Conservation (phyloP, 2,888 invertebrate species). For the Drosophila borborema region DNA sequence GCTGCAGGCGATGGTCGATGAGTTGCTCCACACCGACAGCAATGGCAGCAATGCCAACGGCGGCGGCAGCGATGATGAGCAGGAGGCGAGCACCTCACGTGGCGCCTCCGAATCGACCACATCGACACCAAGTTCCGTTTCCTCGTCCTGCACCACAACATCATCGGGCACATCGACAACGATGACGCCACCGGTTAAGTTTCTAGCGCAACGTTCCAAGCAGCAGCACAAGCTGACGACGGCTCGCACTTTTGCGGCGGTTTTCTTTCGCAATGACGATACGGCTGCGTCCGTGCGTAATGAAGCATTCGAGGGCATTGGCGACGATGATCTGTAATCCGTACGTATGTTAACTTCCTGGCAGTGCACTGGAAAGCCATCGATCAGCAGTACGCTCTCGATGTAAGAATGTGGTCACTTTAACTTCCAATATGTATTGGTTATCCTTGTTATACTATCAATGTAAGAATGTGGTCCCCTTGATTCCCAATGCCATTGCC, state of each 20-base stretch:
- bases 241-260: slow-evolving; percentile 85
- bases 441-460: not conserved
- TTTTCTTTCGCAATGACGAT: slow-evolving; percentile 88
- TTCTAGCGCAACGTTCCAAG: slow-evolving; percentile 89
- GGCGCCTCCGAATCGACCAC: slow-evolving; percentile 64
- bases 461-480: slow-evolving; percentile 5
- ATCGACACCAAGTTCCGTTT: slow-evolving; percentile 69
- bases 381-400: slow-evolving; percentile 1
- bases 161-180: slow-evolving; percentile 53
- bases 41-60: slow-evolving; percentile 3
- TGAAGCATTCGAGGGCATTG: slow-evolving; percentile 97
- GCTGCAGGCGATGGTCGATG: slow-evolving; percentile 97
- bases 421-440: not conserved
- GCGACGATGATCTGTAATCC: slow-evolving; percentile 94
- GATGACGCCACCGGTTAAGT: slow-evolving; percentile 78
- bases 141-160: slow-evolving; percentile 51
- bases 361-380: slow-evolving; percentile 28
- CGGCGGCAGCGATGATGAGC: slow-evolving; percentile 63
- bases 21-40: slow-evolving; percentile 86
- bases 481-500: not conserved
- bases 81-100: slow-evolving; percentile 62
- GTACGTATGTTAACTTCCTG: slow-evolving; percentile 32
- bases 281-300: slow-evolving; percentile 89
- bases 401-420: slow-evolving; percentile 3
- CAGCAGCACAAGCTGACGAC: slow-evolving; percentile 87